Evolutionary conservation across 2,888 invertebrate species (phyloP).

Genomic region (Epirrhoe alternata): DNA sequence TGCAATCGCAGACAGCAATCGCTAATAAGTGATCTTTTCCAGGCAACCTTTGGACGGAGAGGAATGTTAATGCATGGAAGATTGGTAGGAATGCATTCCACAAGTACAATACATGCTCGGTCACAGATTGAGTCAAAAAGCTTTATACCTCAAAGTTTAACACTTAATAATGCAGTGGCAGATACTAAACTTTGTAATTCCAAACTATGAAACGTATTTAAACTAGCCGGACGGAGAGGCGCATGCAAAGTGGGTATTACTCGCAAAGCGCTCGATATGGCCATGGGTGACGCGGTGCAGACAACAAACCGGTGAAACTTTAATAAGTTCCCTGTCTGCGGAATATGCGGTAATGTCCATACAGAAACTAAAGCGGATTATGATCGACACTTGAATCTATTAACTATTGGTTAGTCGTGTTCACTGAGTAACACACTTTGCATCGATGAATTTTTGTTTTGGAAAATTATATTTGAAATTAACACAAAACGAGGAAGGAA

Average conservation of each 20-base stretch:
- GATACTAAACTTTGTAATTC: conserved; percentile 19
- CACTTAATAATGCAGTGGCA: conserved; percentile 11
- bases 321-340: conserved; percentile 59
- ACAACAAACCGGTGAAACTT: conserved; percentile 66
- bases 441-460: too few relatives aligned
- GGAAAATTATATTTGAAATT: too few relatives aligned
- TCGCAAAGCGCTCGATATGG: conserved; percentile 59
- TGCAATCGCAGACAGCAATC: too few relatives aligned
- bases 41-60: too few relatives aligned
- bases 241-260: conserved; percentile 60
- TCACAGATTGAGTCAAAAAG: background rate
- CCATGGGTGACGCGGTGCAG: conserved; percentile 50
- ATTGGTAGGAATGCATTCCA: too few relatives aligned
- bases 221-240: conserved; percentile 47
- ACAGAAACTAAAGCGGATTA: conserved; percentile 23
- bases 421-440: too few relatives aligned
- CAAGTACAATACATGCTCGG: too few relatives aligned
- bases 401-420: too few relatives aligned
- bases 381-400: conserved; percentile 21
- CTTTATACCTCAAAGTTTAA: background rate
- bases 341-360: conserved; percentile 29
- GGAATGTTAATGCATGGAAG: too few relatives aligned
- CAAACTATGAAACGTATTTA: conserved; percentile 48
- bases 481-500: too few relatives aligned
- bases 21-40: too few relatives aligned